Conservation (phyloP, 1,140 invertebrate species). For the Steinernema khuongi region DNA sequence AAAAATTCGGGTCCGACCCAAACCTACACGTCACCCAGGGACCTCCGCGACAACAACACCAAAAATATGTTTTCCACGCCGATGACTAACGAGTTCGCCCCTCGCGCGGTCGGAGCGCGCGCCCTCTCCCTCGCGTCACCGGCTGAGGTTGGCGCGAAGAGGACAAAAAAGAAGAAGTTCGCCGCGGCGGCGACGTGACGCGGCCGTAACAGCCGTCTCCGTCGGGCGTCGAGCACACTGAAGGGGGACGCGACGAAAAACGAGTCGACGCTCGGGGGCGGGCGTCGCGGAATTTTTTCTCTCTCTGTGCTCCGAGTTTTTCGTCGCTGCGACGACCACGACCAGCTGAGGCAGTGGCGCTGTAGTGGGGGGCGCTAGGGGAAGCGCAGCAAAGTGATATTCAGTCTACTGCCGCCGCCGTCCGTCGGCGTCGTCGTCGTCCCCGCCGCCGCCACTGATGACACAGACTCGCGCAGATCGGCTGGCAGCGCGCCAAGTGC, state of each 20-base stretch:
- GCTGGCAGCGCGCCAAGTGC: not conserved
- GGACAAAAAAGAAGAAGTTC: constrained; percentile 8
- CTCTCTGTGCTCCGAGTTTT: too few species aligned
- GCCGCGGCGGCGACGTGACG: not conserved
- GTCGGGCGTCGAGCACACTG: too few species aligned
- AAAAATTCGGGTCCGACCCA: too few species aligned
- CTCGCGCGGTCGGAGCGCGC: not conserved
- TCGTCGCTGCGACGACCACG: not conserved
- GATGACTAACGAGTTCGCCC: constrained; percentile 5
- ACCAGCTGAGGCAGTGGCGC: too few species aligned
- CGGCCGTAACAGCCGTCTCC: too few species aligned
- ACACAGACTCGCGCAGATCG: constrained; percentile 6
- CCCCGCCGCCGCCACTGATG: not conserved
- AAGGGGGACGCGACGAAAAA: too few species aligned
- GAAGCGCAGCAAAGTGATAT: too few species aligned
- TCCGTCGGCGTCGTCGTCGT: too few species aligned
- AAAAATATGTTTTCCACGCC: constrained; percentile 15
- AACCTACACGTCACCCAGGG: not conserved
- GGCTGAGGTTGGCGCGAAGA: constrained; percentile 11
- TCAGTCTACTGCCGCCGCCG: not conserved
- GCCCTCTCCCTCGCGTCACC: not conserved
- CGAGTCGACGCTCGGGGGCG: too few species aligned
- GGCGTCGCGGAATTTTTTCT: too few species aligned
- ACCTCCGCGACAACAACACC: not conserved
- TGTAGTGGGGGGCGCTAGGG: too few species aligned